Evolutionary conservation across 2,888 invertebrate genomes (phyloP).

Genomic region (Temnothorax unifasciatus): DNA sequence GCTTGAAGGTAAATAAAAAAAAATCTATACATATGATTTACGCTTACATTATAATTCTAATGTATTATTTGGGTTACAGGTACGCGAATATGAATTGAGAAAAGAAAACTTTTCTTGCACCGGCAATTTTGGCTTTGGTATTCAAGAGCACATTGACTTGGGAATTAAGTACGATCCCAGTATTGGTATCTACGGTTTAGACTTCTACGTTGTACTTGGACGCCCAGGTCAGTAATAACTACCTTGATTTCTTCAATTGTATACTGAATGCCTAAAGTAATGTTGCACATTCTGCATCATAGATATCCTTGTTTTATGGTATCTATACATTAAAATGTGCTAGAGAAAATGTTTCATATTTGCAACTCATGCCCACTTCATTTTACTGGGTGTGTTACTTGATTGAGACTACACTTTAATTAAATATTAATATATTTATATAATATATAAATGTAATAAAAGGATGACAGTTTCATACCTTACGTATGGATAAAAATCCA

Average conservation of each 20-base stretch:
- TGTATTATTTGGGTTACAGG: slow-evolving; percentile 87
- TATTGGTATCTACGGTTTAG: slow-evolving; percentile 99
- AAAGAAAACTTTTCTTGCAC: slow-evolving; percentile 99
- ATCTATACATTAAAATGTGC: slow-evolving; percentile 82
- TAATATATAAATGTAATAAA: not conserved
- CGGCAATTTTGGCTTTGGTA: slow-evolving; percentile 99
- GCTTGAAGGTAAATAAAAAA: slow-evolving; percentile 93
- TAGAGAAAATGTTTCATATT: slow-evolving; percentile 84
- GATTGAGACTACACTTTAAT: slow-evolving; percentile 81
- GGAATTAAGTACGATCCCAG: slow-evolving; percentile 99
- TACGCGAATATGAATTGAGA: slow-evolving; percentile 99
- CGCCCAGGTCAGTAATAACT: slow-evolving; percentile 92
- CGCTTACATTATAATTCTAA: not conserved
- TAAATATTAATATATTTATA: not conserved
- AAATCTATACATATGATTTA: not conserved
- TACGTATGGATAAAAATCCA: not conserved
- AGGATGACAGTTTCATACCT: too few species aligned
- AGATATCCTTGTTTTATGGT: slow-evolving; percentile 73
- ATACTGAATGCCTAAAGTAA: not conserved
- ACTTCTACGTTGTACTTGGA: slow-evolving; percentile 99
- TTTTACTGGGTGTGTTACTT: slow-evolving; percentile 86
- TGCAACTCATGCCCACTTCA: slow-evolving; percentile 86
- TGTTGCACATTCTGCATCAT: slow-evolving; percentile 82
- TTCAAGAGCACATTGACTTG: slow-evolving; percentile 99
- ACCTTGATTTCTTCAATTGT: not conserved